Percentiles rank a stretch among this genome's conserved stretches.
Conservation (phyloP, 2,113 vertebrate genomes). For the Onychorhynchus coronatus region DNA sequence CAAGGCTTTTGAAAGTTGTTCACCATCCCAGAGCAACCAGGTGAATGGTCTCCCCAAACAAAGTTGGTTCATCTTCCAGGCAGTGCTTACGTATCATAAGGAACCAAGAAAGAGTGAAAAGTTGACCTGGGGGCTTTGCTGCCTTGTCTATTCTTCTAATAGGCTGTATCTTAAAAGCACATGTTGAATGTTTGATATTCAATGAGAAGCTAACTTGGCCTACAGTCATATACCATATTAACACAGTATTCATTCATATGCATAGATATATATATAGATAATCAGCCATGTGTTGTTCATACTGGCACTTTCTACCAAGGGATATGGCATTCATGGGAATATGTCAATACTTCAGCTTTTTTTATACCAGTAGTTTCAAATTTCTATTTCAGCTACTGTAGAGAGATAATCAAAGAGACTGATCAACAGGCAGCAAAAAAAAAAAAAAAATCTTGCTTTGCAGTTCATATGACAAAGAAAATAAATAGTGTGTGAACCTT, state of each 20-base stretch:
- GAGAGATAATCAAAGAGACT: background rate
- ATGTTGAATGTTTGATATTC: background rate
- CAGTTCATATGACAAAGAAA: constrained; percentile 4
- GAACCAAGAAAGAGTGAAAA: background rate
- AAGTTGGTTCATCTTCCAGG: background rate
- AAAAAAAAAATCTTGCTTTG: constrained; percentile 21
- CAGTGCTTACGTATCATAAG: background rate
- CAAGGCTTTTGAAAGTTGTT: background rate
- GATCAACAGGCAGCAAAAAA: background rate
- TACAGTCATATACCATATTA: background rate
- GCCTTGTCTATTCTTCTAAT: background rate
- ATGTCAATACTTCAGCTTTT: background rate
- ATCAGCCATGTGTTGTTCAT: background rate
- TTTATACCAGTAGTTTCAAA: background rate
- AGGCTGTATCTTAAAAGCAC: background rate
- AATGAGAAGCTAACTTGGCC: background rate
- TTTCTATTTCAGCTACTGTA: constrained; percentile 8
- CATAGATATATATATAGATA: background rate
- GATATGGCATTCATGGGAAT: background rate
- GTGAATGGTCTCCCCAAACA: background rate
- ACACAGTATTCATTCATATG: background rate
- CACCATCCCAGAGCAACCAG: background rate
- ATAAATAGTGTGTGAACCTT: background rate
- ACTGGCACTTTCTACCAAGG: background rate
- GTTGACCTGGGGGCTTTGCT: background rate